These are phyloP conservation scores for Xiphophorus maculatus DNA, from an alignment of 2,113 vertebrate genomes.

Conservation along the genomic window DNA sequence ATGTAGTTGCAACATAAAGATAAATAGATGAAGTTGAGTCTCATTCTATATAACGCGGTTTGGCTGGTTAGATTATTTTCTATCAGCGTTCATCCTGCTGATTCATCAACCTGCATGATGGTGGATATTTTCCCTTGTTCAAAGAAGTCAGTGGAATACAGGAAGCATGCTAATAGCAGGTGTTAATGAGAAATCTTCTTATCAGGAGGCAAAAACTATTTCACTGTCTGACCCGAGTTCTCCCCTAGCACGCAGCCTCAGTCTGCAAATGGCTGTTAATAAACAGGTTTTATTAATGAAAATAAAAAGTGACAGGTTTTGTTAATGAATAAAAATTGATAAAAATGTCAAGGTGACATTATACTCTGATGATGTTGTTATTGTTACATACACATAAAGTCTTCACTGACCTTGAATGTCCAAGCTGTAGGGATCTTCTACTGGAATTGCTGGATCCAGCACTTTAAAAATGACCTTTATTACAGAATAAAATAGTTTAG, in stretches of 20 bases:
- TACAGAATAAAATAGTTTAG: background rate
- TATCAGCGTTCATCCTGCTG: background rate
- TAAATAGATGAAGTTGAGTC: background rate
- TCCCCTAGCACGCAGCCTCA: background rate
- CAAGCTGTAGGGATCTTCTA: slow-evolving; percentile 86
- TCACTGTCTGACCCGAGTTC: background rate
- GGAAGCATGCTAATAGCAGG: background rate
- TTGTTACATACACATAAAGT: background rate
- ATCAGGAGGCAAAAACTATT: background rate
- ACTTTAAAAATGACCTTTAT: slow-evolving; percentile 91
- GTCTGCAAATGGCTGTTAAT: background rate
- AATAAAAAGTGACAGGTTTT: background rate
- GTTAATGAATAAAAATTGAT: background rate
- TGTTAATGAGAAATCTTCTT: background rate
- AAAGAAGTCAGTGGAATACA: background rate
- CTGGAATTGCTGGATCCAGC: slow-evolving; percentile 85
- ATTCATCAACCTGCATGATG: background rate
- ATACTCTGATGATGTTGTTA: background rate
- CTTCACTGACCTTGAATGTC: slow-evolving; percentile 84
- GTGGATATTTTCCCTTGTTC: background rate
- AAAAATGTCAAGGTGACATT: background rate
- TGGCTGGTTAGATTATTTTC: background rate
- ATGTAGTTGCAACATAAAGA: background rate
- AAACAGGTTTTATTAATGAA: background rate
- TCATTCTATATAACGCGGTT: too few species aligned